Evolutionary conservation across 2,888 invertebrate genomes (phyloP), one percentile per base, ranked within the genome.

Genomic region (Strigamia maritima): DNA sequence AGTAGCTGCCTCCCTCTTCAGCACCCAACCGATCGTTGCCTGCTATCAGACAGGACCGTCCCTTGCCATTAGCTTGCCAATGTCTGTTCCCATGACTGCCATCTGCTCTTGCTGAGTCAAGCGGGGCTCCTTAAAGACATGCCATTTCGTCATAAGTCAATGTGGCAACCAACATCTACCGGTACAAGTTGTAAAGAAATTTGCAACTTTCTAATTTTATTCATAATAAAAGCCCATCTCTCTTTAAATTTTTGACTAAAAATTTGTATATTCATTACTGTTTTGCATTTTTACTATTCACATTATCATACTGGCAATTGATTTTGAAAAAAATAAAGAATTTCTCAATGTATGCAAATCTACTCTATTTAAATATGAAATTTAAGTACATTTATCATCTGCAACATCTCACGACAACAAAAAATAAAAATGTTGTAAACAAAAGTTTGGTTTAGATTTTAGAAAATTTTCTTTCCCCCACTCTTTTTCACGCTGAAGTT

Each of bases 41-140:
- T 49, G 49, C 49, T 49, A 49, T 49, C 49, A 49, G 49, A 49
- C 49, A 49, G 49, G 49, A 49, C 49, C 49, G 49, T 49, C 49
- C 49, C 49, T n/a, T 49, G 49, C 49, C 49, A 49, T 49, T 49
- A 49, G 49, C 49, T 49, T 49, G 49, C 49, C 49, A 49, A 49
- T 49, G 49, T 49, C 49, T 49, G 49, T 49, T 49, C 49, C 49
- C n/a, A 49, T 49, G 49, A 49, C 49, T 49, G 49, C 49, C 49
- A 19, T 49, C 49, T 49, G 49, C 49, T 49, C 49, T 19, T 49
- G 49, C 49, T 49, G 49, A 49, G 49, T 49, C 49, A 49, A 49
- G 49, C 49, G 49, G 49, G 49, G 49, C 16, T 4, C n/a, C 49
- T 49, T 49, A 49, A 49, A 49, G 49, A 49, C 49, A 49, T 49